Evolutionary conservation across 2,113 vertebrate genomes (phyloP).

Genomic region (Lepisosteus osseus): DNA sequence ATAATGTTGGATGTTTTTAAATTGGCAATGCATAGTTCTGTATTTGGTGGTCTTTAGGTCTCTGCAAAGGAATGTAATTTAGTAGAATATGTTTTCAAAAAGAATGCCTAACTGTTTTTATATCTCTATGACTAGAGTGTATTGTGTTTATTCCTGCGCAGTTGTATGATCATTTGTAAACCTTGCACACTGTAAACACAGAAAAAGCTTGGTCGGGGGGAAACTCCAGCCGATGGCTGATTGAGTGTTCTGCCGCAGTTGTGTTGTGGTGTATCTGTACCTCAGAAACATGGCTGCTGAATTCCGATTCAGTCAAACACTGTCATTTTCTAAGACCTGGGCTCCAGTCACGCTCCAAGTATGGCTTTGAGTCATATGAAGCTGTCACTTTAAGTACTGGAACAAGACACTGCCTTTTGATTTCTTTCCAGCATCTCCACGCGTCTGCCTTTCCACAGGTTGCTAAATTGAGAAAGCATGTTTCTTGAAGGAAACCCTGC

Average conservation of each 20-base stretch:
- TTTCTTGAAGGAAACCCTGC: constrained; percentile 17
- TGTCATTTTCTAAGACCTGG: not conserved
- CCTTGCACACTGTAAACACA: too few relatives aligned
- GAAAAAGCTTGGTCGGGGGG: not conserved
- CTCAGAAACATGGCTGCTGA: not conserved
- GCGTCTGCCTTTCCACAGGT: not conserved
- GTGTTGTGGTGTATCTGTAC: too few relatives aligned
- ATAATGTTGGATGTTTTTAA: too few relatives aligned
- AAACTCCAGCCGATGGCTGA: not conserved
- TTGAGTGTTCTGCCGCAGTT: not conserved
- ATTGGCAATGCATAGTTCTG: too few relatives aligned
- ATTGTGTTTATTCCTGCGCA: too few relatives aligned
- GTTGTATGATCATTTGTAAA: too few relatives aligned
- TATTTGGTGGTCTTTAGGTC: too few relatives aligned
- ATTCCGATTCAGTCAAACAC: not conserved
- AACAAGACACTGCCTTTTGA: not conserved
- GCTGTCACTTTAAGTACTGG: not conserved
- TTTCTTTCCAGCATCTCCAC: not conserved
- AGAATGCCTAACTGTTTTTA: too few relatives aligned
- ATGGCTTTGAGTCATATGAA: not conserved
- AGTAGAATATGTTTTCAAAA: too few relatives aligned
- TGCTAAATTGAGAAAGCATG: not conserved
- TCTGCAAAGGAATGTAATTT: too few relatives aligned
- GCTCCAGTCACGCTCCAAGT: not conserved
- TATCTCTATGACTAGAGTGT: too few relatives aligned